Evolutionary conservation across 2,888 invertebrate genomes (phyloP).

Genomic region (Smittia aterrima): DNA sequence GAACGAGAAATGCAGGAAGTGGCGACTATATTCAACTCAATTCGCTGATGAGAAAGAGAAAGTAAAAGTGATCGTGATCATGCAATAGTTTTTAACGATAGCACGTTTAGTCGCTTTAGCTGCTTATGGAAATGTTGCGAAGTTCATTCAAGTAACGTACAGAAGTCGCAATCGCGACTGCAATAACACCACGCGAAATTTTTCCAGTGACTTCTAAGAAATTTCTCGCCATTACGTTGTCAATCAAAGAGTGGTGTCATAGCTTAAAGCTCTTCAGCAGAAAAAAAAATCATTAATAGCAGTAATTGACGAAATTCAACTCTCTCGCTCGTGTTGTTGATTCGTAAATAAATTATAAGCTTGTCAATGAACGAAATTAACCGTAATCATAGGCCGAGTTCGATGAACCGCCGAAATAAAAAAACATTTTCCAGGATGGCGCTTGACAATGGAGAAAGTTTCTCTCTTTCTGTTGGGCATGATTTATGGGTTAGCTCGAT

Average conservation of each 20-base stretch:
- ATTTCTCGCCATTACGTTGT: background rate
- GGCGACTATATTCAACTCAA: background rate
- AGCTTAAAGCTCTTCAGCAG: background rate
- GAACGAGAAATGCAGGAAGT: background rate
- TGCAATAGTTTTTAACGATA: slow-evolving; percentile 27
- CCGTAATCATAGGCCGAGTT: background rate
- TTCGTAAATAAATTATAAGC: slow-evolving; percentile 6
- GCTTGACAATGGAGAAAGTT: slow-evolving; percentile 21
- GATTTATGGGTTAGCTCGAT: slow-evolving; percentile 16
- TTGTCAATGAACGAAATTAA: slow-evolving; percentile 3
- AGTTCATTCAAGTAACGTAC: background rate
- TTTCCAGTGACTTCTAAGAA: background rate
- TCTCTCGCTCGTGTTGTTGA: background rate
- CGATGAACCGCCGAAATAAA: background rate
- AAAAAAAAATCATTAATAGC: too few species aligned
- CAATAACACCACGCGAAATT: background rate
- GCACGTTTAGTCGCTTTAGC: background rate
- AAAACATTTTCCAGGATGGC: background rate
- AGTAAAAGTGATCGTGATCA: slow-evolving; percentile 41
- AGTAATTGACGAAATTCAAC: background rate
- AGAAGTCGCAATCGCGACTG: background rate
- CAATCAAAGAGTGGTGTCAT: background rate
- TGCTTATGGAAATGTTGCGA: slow-evolving; percentile 2
- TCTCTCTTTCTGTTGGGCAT: slow-evolving; percentile 3
- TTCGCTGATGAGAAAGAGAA: slow-evolving; percentile 24